These are phyloP conservation scores for Sapajus apella DNA, from an alignment of 2,113 vertebrate genomes.

Conservation along the genomic window DNA sequence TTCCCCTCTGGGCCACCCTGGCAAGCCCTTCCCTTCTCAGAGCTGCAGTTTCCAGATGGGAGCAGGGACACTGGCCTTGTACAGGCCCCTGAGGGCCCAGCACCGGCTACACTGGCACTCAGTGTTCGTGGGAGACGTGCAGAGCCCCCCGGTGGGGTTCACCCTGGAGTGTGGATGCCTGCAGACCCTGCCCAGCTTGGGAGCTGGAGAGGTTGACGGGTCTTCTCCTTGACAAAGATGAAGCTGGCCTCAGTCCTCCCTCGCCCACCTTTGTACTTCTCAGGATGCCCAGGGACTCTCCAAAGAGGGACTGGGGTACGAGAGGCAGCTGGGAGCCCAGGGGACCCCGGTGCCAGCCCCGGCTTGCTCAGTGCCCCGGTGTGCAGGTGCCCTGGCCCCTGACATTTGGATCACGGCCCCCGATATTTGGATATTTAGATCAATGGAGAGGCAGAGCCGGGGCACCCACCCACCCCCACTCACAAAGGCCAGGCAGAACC, in stretches of 20 bases:
- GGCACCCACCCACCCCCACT: not conserved
- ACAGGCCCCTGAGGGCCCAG: not conserved
- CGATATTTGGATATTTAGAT: no score
- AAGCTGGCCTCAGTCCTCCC: not conserved
- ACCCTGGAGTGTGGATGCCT: accelerated
- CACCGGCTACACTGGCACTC: no score
- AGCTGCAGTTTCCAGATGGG: not conserved
- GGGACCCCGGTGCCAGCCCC: not conserved
- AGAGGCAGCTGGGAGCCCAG: not conserved
- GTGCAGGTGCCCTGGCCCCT: not conserved
- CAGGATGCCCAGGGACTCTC: not conserved
- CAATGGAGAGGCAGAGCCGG: not conserved
- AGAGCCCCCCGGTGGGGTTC: not conserved
- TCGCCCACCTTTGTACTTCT: not conserved
- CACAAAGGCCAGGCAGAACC: not conserved
- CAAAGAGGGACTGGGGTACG: not conserved
- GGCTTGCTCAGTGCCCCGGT: not conserved
- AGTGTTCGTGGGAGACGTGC: not conserved
- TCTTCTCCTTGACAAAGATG: no score
- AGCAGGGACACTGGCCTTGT: not conserved
- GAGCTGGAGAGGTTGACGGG: not conserved
- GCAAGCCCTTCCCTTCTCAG: not conserved
- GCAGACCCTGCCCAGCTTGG: no score
- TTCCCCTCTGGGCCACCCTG: not conserved
- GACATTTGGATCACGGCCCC: accelerated